Conservation (phyloP, 2,888 invertebrate genomes). For the Falcaria lacertinaria region DNA sequence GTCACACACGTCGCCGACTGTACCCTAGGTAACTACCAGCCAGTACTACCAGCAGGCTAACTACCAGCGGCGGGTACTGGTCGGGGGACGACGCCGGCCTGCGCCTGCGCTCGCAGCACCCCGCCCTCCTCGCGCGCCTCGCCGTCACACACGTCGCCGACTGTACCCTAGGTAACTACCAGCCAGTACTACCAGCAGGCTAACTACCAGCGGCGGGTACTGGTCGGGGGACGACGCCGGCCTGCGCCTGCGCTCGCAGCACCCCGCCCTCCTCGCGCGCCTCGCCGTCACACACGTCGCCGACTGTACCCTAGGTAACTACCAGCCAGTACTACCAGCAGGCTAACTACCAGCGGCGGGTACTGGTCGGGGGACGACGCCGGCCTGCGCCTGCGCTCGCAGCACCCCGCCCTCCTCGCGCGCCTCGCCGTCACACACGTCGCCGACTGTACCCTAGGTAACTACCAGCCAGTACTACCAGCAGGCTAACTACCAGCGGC, state of each 20-base stretch:
- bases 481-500: too few species aligned
- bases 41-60: background rate
- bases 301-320: conserved; percentile 4
- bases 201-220: too few species aligned
- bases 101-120: conserved; percentile 58
- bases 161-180: conserved; percentile 2
- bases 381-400: conserved; percentile 33
- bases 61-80: conserved; percentile 77
- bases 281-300: conserved; percentile 1
- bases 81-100: conserved; percentile 90
- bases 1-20: conserved; percentile 3
- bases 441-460: conserved; percentile 5
- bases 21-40: conserved; percentile 1
- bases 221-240: background rate
- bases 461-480: background rate
- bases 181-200: background rate
- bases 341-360: too few species aligned
- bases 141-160: conserved; percentile 2
- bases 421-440: background rate
- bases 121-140: background rate
- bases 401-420: conserved; percentile 52
- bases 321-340: too few species aligned
- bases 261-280: conserved; percentile 24
- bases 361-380: background rate
- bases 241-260: conserved; percentile 58